Conservation (phyloP, 2,113 vertebrate species). For the Sturnus vulgaris region DNA sequence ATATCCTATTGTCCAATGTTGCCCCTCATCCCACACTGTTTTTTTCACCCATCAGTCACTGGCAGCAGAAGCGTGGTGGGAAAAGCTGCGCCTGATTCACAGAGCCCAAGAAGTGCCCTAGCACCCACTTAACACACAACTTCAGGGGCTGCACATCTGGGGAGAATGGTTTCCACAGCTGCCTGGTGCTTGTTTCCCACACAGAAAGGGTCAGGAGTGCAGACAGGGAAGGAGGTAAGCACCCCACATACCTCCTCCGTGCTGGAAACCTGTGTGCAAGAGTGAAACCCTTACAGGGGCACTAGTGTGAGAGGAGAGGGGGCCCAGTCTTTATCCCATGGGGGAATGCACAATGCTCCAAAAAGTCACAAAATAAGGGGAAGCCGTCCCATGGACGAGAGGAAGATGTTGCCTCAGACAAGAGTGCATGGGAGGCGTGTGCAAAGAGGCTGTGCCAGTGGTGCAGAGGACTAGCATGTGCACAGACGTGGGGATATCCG, state of each 20-base stretch:
- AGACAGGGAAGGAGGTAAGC: background rate
- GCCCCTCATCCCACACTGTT: background rate
- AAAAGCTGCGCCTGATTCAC: background rate
- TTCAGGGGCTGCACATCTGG: background rate
- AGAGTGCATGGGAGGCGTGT: fast-evolving
- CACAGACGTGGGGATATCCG: fast-evolving
- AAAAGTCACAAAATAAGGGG: background rate
- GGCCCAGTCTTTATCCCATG: fast-evolving
- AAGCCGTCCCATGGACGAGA: fast-evolving
- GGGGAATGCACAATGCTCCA: background rate
- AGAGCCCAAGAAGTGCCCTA: background rate
- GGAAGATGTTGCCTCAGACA: background rate
- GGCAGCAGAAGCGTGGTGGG: fast-evolving
- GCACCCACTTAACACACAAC: background rate
- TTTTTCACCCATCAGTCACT: background rate
- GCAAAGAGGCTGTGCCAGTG: no score
- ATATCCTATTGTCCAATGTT: background rate
- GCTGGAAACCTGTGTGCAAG: background rate
- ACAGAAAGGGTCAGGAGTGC: no score
- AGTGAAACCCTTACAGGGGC: background rate
- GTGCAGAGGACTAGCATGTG: no score
- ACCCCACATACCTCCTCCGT: background rate
- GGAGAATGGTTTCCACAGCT: background rate
- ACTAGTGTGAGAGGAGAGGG: background rate
- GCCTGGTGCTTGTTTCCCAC: background rate